A percentile compares a stretch with the other conserved stretches of the same genome.
Conservation (phyloP, 2,113 vertebrate species). For the Herpailurus yagouaroundi region DNA sequence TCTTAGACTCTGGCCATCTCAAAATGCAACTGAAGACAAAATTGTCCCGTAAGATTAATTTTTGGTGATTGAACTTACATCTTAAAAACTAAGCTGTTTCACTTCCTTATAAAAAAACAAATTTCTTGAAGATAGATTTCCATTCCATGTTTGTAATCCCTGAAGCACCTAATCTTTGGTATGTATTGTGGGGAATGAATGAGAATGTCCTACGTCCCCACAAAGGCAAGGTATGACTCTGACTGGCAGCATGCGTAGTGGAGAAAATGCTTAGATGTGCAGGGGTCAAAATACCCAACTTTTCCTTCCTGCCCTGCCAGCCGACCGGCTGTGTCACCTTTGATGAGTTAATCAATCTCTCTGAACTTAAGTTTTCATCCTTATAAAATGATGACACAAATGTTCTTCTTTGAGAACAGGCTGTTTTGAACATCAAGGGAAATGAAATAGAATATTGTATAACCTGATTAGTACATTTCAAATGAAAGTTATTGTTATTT, state of each 20-base stretch:
- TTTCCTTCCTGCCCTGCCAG: not conserved
- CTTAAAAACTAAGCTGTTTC: slow-evolving; percentile 76
- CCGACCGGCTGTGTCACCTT: not conserved
- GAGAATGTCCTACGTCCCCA: not conserved
- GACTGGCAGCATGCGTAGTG: not conserved
- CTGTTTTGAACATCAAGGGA: slow-evolving; percentile 9
- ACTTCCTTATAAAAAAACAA: slow-evolving; percentile 69
- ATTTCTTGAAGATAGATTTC: slow-evolving; percentile 68
- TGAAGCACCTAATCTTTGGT: not conserved
- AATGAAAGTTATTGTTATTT: slow-evolving; percentile 37
- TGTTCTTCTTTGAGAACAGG: slow-evolving; percentile 6
- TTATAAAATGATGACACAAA: not conserved
- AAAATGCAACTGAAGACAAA: slow-evolving; percentile 78
- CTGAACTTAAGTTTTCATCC: not conserved
- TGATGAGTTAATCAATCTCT: not conserved
- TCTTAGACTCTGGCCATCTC: slow-evolving; percentile 65
- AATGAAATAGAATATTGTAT: not conserved
- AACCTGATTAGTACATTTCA: not conserved
- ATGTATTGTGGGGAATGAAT: slow-evolving; percentile 12
- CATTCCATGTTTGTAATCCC: slow-evolving; percentile 35
- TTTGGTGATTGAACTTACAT: slow-evolving; percentile 66
- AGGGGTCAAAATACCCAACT: not conserved
- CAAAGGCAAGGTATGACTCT: not conserved
- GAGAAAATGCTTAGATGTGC: not conserved
- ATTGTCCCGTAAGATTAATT: slow-evolving; percentile 60